Evolutionary conservation across 2,797 vertebrate genomes (phyloP), one percentile per base, ranked within the genome.

Genomic region (Schizopygopsis pylzovi): DNA sequence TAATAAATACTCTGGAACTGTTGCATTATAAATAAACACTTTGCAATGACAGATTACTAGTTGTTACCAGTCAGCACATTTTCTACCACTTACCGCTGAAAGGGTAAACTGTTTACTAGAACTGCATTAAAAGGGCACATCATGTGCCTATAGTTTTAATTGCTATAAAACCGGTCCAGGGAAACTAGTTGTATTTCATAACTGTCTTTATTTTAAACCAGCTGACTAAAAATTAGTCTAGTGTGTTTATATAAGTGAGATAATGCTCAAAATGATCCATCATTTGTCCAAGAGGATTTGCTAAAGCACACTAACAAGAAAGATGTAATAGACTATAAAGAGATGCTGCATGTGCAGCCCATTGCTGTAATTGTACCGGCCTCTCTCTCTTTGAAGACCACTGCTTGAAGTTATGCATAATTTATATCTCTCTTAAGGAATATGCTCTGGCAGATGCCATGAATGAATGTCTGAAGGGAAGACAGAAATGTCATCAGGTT

Each of bases 71-170:
- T 87, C 83, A 45, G 65, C 80, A 76, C 85, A 68, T 59, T 81
- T 81, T 71, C 65, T 73, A 33, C 43, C 39, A 49, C 54, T 92
- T 90, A 88, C 56, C 65, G 87, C 90, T 92, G 89, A 92, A 89
- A 90, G 88, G 67, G 85, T 89, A 88, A 92, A 91, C 88, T 84
- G 87, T 93, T 94, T 91, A 90, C 82, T 84, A 89, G 52, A 72
- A 70, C 79, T 41, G 9, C 52, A 86, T 92, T 88, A 91, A 72
- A 61, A 84, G 61, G 28, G 65, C 37, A 20, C 13, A 63, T 85
- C 67, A 77, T 79, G 52, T 72, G 52, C 16, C 20, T 85, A 25
- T 71, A 56, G 75, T 70, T 79, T 37, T 63, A 79, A 72, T 39
- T 11, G 12, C 67, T 79, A 15, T 47, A 71, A 85, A 79, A 63